Evolutionary conservation across 2,797 vertebrate species (phyloP).

Genomic region (Oreonectes daqikongensis): DNA sequence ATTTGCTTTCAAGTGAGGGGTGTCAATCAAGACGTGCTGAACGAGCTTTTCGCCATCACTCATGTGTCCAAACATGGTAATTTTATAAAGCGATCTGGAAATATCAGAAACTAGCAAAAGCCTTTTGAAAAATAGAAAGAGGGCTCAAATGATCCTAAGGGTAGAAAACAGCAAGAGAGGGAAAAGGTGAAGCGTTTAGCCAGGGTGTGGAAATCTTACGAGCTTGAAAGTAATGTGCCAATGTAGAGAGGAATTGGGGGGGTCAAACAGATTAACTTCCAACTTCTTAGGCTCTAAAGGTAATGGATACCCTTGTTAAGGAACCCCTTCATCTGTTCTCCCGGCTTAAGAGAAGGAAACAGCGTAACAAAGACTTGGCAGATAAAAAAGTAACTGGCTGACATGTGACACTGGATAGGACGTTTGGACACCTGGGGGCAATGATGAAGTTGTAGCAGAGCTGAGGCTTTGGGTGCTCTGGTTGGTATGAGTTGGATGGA

Average conservation of each 20-base stretch:
- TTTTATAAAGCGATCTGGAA: conserved; percentile 68
- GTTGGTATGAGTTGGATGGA: conserved; percentile 39
- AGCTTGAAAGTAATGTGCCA: conserved; percentile 41
- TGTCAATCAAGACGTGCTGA: conserved; percentile 73
- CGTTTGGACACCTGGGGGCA: conserved; percentile 69
- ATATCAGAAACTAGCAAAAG: conserved; percentile 56
- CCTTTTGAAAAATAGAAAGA: conserved; percentile 57
- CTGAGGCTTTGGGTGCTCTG: conserved; percentile 58
- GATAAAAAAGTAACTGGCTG: conserved; percentile 58
- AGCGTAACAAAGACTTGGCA: conserved; percentile 66
- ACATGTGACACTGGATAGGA: conserved; percentile 68
- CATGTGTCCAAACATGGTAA: conserved; percentile 71
- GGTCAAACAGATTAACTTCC: conserved; percentile 7
- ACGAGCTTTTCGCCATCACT: conserved; percentile 64
- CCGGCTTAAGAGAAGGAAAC: conserved; percentile 62
- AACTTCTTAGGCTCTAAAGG: conserved; percentile 50
- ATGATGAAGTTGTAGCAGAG: conserved; percentile 63
- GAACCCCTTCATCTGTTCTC: conserved; percentile 72
- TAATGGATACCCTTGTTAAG: conserved; percentile 80
- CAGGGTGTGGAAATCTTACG: conserved; percentile 38
- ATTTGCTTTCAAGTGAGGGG: conserved; percentile 69
- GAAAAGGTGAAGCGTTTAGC: conserved; percentile 16
- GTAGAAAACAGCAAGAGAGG: conserved; percentile 1
- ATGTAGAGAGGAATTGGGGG: not conserved
- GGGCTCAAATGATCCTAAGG: conserved; percentile 45